Evolutionary conservation across 2,888 invertebrate genomes (phyloP), one percentile per base, ranked within the genome.

Genomic region (Lathronympha strigana): DNA sequence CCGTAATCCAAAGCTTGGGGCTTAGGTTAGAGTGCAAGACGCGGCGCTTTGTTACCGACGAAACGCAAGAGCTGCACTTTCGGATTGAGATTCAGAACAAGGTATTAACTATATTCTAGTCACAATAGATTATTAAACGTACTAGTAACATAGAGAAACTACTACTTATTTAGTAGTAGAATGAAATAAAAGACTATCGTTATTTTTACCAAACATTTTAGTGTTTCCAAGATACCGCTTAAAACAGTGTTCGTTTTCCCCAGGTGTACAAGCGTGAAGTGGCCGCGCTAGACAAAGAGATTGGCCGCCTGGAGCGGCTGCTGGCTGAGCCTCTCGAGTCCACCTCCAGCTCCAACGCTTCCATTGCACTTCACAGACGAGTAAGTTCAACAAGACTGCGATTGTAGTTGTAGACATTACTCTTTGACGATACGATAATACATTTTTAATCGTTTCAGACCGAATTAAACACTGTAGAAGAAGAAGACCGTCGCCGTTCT

Each of bases 41-140:
- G 0, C 93, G 98, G 72, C 90, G 96, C 77, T 96, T 97, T 78
- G 95, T 96, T 17, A 94, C 95, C 17, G 97, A 98, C 75, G 98
- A 98, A 77, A 94, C 94, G 54, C 93, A 95, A 72, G 98, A 98
- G 78, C 86, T 96, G 15, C 95, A 96, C 77, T 97, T 97, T 82
- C 93, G 98, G 66, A 96, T 97, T 51, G 97, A 98, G 84, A 96
- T 98, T 60, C 98, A 98, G 86, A 98, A 98, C 86, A 94, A 95
- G 57, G 57, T 40, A n/a, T 38, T 15, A 9, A 4, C 15, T 1
- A 21, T 1, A 2, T 43, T 19, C 11, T 1, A 21, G 19, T 13
- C 6, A 43, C 19, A 23, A n/a, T 36, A 36, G 1, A 8, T 36
- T 23, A 45, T 13, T n/a, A 2, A 11, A 45, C 21, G 11, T 45